Evolutionary conservation across 2,113 vertebrate genomes (phyloP).

Genomic region (Sylvilagus bachmani): DNA sequence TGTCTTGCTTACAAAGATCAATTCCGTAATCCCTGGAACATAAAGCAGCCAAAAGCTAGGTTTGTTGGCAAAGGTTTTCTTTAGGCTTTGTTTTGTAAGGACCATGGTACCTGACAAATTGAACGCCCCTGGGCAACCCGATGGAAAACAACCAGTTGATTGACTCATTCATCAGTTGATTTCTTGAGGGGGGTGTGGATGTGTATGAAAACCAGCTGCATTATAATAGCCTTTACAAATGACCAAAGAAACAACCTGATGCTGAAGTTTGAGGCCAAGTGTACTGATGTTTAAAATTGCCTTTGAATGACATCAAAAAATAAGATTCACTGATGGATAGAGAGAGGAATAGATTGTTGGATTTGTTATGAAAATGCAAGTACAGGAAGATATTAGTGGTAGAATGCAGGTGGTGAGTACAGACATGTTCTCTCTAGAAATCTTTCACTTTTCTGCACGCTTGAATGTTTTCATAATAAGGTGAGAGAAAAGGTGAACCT

Average conservation of each 20-base stretch:
- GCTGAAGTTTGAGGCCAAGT: background rate
- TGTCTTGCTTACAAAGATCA: conserved; percentile 21
- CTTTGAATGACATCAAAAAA: conserved; percentile 36
- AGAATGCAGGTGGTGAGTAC: background rate
- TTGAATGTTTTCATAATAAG: conserved; percentile 34
- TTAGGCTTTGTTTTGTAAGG: conserved; percentile 39
- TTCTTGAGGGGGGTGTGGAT: background rate
- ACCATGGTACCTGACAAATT: background rate
- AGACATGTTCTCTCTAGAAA: background rate
- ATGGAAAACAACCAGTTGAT: conserved; percentile 39
- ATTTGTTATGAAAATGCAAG: background rate
- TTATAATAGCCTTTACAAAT: conserved; percentile 2
- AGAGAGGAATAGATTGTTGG: background rate
- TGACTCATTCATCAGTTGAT: background rate
- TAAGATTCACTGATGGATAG: background rate
- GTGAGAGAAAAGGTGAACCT: background rate
- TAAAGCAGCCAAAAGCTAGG: conserved; percentile 12
- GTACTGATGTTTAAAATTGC: conserved; percentile 1
- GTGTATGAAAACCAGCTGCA: background rate
- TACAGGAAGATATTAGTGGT: background rate
- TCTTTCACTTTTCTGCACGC: background rate
- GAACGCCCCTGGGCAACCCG: accelerated
- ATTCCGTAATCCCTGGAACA: conserved; percentile 68
- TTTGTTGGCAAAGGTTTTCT: conserved; percentile 37
- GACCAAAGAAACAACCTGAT: background rate